A percentile compares a stretch with the other conserved stretches of the same genome.
Conservation (phyloP, 1,140 invertebrate species). For the Ceratina japonica region DNA sequence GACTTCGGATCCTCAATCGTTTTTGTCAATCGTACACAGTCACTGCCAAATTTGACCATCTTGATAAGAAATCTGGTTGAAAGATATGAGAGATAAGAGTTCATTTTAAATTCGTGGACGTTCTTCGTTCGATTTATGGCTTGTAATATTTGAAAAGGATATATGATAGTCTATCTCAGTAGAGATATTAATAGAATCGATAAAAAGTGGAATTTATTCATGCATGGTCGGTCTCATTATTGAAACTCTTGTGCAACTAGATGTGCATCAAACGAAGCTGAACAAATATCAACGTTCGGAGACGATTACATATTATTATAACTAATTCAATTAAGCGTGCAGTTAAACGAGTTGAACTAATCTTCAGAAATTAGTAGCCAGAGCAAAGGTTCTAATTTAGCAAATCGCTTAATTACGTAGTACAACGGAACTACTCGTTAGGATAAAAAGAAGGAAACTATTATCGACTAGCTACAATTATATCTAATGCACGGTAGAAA, state of each 20-base stretch:
- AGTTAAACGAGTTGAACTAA: too few species aligned
- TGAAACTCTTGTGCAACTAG: too few species aligned
- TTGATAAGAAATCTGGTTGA: neutral
- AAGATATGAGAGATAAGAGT: neutral
- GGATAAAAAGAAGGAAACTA: neutral
- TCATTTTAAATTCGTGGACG: neutral
- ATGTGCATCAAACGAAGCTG: too few species aligned
- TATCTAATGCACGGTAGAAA: too few species aligned
- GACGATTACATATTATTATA: neutral
- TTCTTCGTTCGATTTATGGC: neutral
- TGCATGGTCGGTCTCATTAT: neutral
- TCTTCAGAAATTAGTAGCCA: neutral
- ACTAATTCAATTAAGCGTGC: neutral
- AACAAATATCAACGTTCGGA: neutral
- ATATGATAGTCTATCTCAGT: too few species aligned
- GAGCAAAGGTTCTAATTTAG: neutral
- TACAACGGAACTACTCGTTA: neutral
- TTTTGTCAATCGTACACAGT: neutral
- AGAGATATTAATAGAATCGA: neutral
- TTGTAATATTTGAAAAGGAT: too few species aligned
- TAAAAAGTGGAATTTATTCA: neutral
- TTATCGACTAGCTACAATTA: neutral
- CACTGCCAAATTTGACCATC: neutral
- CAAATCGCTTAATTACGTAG: neutral
- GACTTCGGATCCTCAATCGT: slow-evolving; percentile 12